Conservation (phyloP, 1,140 invertebrate species). For the Telenomus remus region DNA sequence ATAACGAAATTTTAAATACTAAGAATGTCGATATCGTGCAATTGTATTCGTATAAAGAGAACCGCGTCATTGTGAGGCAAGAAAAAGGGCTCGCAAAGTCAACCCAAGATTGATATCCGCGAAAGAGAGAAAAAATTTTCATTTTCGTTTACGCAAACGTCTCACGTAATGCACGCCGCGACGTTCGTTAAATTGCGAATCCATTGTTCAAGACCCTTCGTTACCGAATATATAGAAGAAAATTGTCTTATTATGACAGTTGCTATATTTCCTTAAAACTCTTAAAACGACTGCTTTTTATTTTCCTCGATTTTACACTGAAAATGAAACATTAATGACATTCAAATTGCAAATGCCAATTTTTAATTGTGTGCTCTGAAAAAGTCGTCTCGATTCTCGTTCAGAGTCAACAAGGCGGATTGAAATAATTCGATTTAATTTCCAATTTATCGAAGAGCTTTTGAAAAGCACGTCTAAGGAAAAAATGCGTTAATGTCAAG, state of each 20-base stretch:
- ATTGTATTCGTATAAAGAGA: constrained; percentile 35
- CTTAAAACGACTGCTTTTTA: too few relatives aligned
- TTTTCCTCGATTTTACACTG: not conserved
- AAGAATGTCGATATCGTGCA: constrained; percentile 46
- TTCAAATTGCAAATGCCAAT: too few relatives aligned
- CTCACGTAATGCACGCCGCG: constrained; percentile 56
- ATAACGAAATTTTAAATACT: too few relatives aligned
- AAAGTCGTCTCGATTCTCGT: too few relatives aligned
- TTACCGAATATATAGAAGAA: constrained; percentile 43
- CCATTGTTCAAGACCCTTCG: constrained; percentile 47
- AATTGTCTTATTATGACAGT: constrained; percentile 51
- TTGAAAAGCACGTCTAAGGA: too few relatives aligned
- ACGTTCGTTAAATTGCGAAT: constrained; percentile 62
- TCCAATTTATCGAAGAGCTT: too few relatives aligned
- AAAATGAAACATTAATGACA: not conserved
- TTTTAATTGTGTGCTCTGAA: too few relatives aligned
- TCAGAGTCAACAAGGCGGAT: too few relatives aligned
- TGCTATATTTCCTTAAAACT: too few relatives aligned
- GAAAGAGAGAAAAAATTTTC: constrained; percentile 65
- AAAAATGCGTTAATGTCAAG: too few relatives aligned
- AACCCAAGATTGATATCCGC: constrained; percentile 53
- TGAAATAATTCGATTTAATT: too few relatives aligned
- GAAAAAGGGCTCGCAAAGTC: constrained; percentile 13
- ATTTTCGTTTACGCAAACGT: constrained; percentile 59
- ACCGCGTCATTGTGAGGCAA: constrained; percentile 26